Conservation (phyloP, 2,797 vertebrate species). For the Alexandromys oeconomus region DNA sequence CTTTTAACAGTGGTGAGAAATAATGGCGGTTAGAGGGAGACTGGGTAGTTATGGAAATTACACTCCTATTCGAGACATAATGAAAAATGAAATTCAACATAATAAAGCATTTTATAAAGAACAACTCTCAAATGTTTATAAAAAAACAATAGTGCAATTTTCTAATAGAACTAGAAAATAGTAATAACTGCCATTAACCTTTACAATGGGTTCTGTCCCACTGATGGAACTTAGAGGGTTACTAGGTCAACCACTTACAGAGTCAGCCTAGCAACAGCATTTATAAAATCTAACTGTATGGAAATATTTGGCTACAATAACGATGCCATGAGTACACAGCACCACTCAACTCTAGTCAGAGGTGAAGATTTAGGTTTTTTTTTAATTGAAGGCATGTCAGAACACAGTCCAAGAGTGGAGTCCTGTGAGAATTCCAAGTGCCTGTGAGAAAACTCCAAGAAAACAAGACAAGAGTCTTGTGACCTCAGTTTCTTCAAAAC, state of each 20-base stretch:
- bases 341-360: slow-evolving; percentile 12
- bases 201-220: neutral
- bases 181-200: neutral
- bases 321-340: neutral
- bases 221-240: neutral
- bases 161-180: neutral
- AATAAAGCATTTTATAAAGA: neutral
- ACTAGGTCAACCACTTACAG: slow-evolving; percentile 39
- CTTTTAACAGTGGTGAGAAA: neutral
- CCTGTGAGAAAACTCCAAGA: neutral
- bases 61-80: neutral
- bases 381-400: neutral
- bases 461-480: too few species aligned
- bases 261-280: slow-evolving; percentile 32
- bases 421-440: neutral
- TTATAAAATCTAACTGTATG: neutral
- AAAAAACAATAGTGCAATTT: neutral
- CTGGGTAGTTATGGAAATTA: neutral
- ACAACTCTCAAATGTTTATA: neutral
- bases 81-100: neutral
- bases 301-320: neutral
- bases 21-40: neutral
- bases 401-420: neutral
- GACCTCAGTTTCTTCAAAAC: neutral
- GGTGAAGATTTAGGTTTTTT: neutral